Evolutionary conservation across 2,888 invertebrate species (phyloP), one percentile per base, ranked within the genome.

Genomic region (Metopia argyrocephala): DNA sequence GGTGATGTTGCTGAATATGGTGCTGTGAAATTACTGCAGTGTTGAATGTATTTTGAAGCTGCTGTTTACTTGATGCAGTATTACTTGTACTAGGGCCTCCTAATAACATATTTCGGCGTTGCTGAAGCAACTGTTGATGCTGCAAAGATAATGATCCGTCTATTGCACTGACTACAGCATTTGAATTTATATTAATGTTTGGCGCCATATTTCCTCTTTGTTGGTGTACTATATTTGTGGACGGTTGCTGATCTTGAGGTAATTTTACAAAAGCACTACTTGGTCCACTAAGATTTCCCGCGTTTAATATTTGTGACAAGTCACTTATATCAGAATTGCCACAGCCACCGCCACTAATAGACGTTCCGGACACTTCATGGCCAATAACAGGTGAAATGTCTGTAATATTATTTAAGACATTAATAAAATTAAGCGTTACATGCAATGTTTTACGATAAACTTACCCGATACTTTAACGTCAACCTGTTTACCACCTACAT

Each of bases 401-500:
- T 88, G 65, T 3, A 80, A 54, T 28, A 15, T 52, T 46, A 66
- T 5, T 23, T 4, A 2, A 12, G n/a, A 50, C 23, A 59, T 68
- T 12, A 5, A n/a, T 12, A 27, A 1, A 23, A 25, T 25, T 31
- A 28, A 23, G 12, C 6, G 45, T 12, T 23, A 23, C 5, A n/a
- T 69, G 18, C 18, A 38, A 2, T 25, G 25, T 38, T 64, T n/a
- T n/a, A n/a, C n/a, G n/a, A 38, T 15, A 38, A 50, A 59, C 21
- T n/a, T 81, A 87, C 87, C 86, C 84, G 86, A 85, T 76, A 84
- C 93, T 85, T 92, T 92, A 84, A 94, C 90, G 83, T 94, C 92
- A 85, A 95, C 93, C 90, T 96, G 95, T 87, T 95, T 95, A 92
- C 94, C 90, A 93, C 93, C 93, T 87, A 94, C 91, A 84, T 94